Evolutionary conservation across 2,888 invertebrate species (phyloP).

Genomic region (Amblyjoppa fuscipennis): DNA sequence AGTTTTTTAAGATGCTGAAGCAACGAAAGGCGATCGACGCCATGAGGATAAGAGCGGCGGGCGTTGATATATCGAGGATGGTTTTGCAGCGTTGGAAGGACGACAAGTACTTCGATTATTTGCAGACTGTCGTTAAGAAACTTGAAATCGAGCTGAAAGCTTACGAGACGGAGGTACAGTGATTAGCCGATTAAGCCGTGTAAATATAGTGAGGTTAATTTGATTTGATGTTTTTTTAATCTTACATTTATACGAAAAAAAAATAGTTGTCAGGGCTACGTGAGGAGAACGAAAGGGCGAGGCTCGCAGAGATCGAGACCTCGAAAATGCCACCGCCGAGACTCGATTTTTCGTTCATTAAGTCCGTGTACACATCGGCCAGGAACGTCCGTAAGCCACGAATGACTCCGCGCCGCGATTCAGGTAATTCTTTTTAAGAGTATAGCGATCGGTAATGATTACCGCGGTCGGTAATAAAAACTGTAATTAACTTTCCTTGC

Average conservation of each 20-base stretch:
- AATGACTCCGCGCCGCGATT: neutral
- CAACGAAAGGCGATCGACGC: constrained; percentile 40
- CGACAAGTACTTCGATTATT: constrained; percentile 21
- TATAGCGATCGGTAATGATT: too few species aligned
- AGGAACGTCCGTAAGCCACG: neutral
- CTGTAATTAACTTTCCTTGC: too few species aligned
- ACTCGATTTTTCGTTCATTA: constrained; percentile 62
- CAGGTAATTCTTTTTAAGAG: neutral
- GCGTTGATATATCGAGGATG: constrained; percentile 41
- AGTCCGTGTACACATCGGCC: constrained; percentile 6
- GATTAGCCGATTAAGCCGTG: neutral
- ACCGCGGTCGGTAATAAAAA: too few species aligned
- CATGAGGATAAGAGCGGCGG: constrained; percentile 42
- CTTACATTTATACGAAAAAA: neutral
- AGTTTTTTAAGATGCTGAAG: constrained; percentile 31
- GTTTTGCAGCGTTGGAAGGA: constrained; percentile 50
- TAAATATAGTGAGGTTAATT: neutral
- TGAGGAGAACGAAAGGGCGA: constrained; percentile 42
- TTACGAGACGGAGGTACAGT: constrained; percentile 37
- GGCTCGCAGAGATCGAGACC: constrained; percentile 37
- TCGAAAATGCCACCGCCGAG: constrained; percentile 65
- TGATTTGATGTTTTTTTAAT: neutral
- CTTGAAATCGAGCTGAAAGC: constrained; percentile 35
- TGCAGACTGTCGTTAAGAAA: constrained; percentile 11
- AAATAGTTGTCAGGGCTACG: constrained; percentile 42